Conservation (phyloP, 2,888 invertebrate genomes). For the Phlogophora meticulosa region DNA sequence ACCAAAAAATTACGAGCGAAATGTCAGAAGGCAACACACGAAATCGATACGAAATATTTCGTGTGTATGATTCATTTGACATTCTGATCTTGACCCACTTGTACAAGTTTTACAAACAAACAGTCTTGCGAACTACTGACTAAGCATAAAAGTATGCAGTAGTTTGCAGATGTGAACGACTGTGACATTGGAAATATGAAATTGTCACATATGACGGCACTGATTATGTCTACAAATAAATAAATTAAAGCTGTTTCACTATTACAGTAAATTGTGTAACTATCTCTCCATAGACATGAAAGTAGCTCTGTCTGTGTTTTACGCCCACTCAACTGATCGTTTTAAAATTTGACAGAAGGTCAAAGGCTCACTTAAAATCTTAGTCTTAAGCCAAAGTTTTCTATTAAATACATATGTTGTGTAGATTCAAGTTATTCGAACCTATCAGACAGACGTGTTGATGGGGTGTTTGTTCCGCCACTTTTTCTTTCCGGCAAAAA, state of each 20-base stretch:
- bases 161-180: slow-evolving; percentile 3
- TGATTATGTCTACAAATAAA: neutral
- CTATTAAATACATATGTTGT: no score
- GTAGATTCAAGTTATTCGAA: no score
- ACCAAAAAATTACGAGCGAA: slow-evolving; percentile 2
- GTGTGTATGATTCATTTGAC: slow-evolving; percentile 61
- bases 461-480: no score
- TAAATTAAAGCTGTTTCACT: neutral
- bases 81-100: slow-evolving; percentile 70
- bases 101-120: slow-evolving; percentile 44
- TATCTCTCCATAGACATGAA: no score
- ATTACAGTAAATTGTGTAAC: neutral
- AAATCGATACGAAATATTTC: slow-evolving; percentile 47
- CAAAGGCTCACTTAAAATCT: no score
- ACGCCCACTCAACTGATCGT: no score
- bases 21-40: slow-evolving; percentile 9
- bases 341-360: no score
- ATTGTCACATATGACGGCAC: neutral
- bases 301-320: no score
- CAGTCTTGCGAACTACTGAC: slow-evolving; percentile 47
- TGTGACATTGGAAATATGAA: slow-evolving; percentile 23
- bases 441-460: no score
- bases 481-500: no score
- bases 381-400: no score
- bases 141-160: slow-evolving; percentile 45